These are phyloP conservation scores for Gastrophryne carolinensis DNA, from an alignment of 2,797 vertebrate genomes.

Conservation along the genomic window DNA sequence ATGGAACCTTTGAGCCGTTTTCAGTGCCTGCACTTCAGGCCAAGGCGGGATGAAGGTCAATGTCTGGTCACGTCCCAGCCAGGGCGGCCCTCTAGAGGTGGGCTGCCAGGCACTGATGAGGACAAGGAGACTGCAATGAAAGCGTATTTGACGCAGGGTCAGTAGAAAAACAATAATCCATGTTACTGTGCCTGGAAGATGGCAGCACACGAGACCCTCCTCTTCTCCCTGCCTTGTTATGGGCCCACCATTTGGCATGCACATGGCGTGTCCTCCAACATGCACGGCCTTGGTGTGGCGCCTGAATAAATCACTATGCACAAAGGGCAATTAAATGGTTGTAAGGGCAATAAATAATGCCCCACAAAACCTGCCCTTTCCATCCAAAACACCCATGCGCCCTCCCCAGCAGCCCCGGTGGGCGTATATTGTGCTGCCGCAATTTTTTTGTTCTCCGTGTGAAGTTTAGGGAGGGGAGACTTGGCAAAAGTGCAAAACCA, in stretches of 20 bases:
- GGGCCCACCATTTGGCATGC: slow-evolving; percentile 40
- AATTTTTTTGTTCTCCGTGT: slow-evolving; percentile 38
- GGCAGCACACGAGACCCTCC: neutral
- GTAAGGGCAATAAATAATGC: slow-evolving; percentile 48
- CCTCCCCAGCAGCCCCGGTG: slow-evolving; percentile 40
- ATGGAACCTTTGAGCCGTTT: neutral
- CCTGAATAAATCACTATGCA: slow-evolving; percentile 42
- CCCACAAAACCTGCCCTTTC: slow-evolving; percentile 50
- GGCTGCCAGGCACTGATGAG: no score
- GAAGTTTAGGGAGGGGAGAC: slow-evolving; percentile 22
- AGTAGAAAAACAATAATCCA: no score
- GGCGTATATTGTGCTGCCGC: slow-evolving; percentile 48
- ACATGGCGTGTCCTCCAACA: slow-evolving; percentile 34
- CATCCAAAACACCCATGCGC: slow-evolving; percentile 50
- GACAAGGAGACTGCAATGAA: no score
- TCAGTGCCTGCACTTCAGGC: no score
- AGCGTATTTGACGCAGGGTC: no score
- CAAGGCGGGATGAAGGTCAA: no score
- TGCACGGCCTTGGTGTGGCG: slow-evolving; percentile 3
- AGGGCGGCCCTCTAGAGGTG: neutral
- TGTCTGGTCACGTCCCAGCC: neutral
- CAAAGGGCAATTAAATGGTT: slow-evolving; percentile 50
- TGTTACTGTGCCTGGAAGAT: neutral
- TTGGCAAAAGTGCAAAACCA: slow-evolving; percentile 39
- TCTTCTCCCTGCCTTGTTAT: slow-evolving; percentile 1